Evolutionary conservation across 2,113 vertebrate genomes (phyloP).

Genomic region (Natator depressus): DNA sequence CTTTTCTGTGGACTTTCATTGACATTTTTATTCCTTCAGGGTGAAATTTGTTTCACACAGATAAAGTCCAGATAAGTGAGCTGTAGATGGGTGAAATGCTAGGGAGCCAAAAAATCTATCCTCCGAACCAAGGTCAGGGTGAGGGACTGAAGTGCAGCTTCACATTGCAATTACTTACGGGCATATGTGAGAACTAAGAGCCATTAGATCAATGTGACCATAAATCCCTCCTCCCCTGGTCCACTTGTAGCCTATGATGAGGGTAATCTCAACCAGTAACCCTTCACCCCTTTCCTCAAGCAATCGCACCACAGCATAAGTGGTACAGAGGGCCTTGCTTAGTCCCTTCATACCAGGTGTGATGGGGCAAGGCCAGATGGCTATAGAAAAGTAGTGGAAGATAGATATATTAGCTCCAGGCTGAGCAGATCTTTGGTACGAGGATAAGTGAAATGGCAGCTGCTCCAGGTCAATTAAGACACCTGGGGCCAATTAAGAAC

Average conservation of each 20-base stretch:
- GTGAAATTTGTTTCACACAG: not conserved
- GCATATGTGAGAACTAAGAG: not conserved
- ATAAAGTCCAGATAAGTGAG: not conserved
- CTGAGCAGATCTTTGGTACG: too few species aligned
- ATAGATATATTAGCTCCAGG: too few species aligned
- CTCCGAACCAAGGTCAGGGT: not conserved
- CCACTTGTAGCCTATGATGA: not conserved
- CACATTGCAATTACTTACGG: not conserved
- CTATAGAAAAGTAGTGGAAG: too few species aligned
- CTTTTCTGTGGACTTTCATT: not conserved
- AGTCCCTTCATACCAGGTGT: not conserved
- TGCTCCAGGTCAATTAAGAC: too few species aligned
- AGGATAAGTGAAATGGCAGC: too few species aligned
- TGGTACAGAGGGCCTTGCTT: not conserved
- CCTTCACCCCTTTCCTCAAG: not conserved
- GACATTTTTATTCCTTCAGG: not conserved
- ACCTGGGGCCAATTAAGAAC: too few species aligned
- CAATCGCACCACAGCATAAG: not conserved
- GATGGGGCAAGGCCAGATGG: too few species aligned
- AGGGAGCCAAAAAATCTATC: not conserved
- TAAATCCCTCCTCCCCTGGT: not conserved
- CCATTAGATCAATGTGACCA: not conserved
- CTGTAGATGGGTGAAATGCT: not conserved
- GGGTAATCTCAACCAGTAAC: not conserved
- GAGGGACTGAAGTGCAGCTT: not conserved